Percentiles rank a stretch among this genome's conserved stretches.
Evolutionary conservation across 2,797 vertebrate genomes (phyloP).

Genomic region (Trichosurus vulpecula): DNA sequence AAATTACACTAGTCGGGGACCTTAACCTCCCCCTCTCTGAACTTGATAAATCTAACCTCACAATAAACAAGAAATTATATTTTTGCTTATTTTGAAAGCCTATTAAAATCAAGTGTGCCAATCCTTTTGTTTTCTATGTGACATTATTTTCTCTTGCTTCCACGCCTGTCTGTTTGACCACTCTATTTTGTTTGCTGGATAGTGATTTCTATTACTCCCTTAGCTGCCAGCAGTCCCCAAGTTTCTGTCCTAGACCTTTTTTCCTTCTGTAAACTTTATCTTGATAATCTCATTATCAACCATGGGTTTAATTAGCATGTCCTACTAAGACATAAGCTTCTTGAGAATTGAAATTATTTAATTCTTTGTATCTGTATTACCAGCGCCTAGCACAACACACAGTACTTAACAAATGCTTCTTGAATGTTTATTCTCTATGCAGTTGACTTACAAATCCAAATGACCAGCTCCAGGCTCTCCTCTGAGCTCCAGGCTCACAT

Average conservation of each 20-base stretch:
- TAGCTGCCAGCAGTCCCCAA: not conserved
- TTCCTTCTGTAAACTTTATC: not conserved
- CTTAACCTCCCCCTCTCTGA: too few species aligned
- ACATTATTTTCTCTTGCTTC: not conserved
- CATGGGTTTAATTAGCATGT: not conserved
- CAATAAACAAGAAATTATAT: too few species aligned
- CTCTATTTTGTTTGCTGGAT: not conserved
- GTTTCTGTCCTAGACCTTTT: not conserved
- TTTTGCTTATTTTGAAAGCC: not conserved
- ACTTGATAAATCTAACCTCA: too few species aligned
- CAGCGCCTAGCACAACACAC: not conserved
- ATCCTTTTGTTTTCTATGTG: not conserved
- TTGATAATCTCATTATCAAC: not conserved
- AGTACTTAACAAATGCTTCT: too few species aligned
- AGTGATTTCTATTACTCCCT: not conserved
- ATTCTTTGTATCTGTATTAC: not conserved
- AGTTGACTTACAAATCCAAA: not conserved
- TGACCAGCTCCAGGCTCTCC: not conserved
- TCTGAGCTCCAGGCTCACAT: not conserved
- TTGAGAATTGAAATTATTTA: not conserved
- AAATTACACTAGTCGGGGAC: too few species aligned
- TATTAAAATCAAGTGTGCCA: not conserved
- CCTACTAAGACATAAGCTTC: not conserved
- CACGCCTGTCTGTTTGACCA: not conserved
- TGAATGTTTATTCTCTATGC: not conserved